Conservation (phyloP, 1,140 invertebrate species). For the Zophobas atratus region DNA sequence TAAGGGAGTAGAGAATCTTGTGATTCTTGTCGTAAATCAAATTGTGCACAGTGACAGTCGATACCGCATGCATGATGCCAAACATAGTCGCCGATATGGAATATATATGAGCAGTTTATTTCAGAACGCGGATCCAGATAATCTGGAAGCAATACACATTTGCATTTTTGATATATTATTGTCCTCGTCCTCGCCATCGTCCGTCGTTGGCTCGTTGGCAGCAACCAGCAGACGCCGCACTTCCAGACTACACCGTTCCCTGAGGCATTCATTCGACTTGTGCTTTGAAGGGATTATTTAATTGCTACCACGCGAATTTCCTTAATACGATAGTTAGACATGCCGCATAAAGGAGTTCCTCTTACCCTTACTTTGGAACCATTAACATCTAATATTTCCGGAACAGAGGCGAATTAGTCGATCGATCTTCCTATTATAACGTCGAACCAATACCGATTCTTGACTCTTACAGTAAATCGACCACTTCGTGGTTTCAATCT, state of each 20-base stretch:
- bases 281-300: conserved; percentile 67
- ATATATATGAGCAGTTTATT: conserved; percentile 61
- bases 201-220: not conserved
- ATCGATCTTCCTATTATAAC: conserved; percentile 58
- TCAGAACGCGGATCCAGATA: conserved; percentile 54
- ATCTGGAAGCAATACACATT: conserved; percentile 49
- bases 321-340: conserved; percentile 65
- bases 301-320: conserved; percentile 63
- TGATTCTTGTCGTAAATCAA: conserved; percentile 42
- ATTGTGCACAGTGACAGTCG: conserved; percentile 6
- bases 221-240: conserved; percentile 30
- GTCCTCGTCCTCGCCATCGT: conserved; percentile 13
- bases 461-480: conserved; percentile 32
- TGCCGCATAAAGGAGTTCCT: conserved; percentile 62
- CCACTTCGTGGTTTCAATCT: conserved; percentile 36
- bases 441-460: conserved; percentile 41
- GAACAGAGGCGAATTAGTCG: conserved; percentile 55
- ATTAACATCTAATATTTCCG: conserved; percentile 64
- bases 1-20: conserved; percentile 2
- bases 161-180: conserved; percentile 48
- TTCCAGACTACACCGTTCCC: conserved; percentile 56
- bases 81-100: conserved; percentile 51
- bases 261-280: conserved; percentile 62
- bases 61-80: conserved; percentile 48
- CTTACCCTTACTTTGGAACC: conserved; percentile 63